Base-by-base conservation (phyloP, 2,113 vertebrate genomes). In the Beaufortia kweichowensis region DNA sequence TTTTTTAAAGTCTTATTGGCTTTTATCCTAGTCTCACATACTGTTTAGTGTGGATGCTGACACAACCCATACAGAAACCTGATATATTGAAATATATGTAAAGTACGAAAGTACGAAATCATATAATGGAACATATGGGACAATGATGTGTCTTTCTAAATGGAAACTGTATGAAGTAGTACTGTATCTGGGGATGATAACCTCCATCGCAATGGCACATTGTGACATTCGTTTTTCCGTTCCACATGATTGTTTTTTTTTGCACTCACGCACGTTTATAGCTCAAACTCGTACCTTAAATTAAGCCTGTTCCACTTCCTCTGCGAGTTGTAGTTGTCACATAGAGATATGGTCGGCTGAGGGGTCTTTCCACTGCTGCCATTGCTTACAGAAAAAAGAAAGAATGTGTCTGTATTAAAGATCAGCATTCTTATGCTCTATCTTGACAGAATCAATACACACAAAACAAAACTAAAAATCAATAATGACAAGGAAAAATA, bases 301-400 rank as follows among this genome's bases (percentile, higher is more conserved):
- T 90, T 79, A 31, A 92, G 88, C 74, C 81, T 86, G 76, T 90
- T 87, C 90, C 90, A 91, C 78, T 91, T 92, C 76, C 86, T 89
- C 71, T 86, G 80, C 26, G 79, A 83, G 46, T 81, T 46, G 81
- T 82, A 86, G 56, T 81, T 81, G 29, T 84, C 81, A 73, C 91
- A 92, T n/a, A 79, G 29, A 4, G 79, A 78, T 76, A 85, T 87
- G 82, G 81, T 86, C 50, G 81, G 79, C 71, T 76, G 78, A 21
- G 63, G 79, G 83, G 76, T 24, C 84, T 84, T 88, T 76, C 71
- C 83, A 79, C 74, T 81, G 75, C 82, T 70, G 48, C 79, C 67
- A 29, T 83, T 88, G 65, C 89, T 90, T 86, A 80, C 86, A 88
- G 57, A 87, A 29, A 21, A 2, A 28, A 8, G 17, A 63, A 63